A percentile compares a stretch with the other conserved stretches of the same genome.
phyloP scores from a whole-genome alignment of 2,113 vertebrate genomes.

The Eolophus roseicapilla region DNA sequence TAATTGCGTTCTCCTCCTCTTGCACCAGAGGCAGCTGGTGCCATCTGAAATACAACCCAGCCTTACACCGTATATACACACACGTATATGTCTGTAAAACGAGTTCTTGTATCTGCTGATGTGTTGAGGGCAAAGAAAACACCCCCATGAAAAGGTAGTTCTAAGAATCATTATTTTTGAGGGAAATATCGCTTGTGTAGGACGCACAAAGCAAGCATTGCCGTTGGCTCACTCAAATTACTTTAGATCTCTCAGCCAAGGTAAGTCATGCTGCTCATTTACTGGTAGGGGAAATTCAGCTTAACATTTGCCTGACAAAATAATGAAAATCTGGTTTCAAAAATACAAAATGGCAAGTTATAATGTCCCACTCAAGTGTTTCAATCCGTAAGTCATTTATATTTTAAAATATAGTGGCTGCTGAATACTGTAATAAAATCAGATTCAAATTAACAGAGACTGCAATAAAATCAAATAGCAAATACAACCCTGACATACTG shows the following conservation, averaged over 20 bases:
- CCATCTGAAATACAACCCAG: not conserved
- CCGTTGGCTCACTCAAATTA: not conserved
- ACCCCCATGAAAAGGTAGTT: not conserved
- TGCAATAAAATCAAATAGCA: not conserved
- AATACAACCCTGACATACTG: not conserved
- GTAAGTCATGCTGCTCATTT: not conserved
- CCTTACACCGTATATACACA: not conserved
- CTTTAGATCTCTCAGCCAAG: not conserved
- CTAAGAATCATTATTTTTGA: not conserved
- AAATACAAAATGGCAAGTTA: not conserved
- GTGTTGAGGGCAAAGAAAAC: not conserved
- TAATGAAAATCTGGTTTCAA: not conserved
- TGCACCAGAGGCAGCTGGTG: constrained; percentile 55
- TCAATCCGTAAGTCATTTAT: not conserved
- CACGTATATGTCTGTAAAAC: fast-evolving
- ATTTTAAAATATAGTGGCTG: not conserved
- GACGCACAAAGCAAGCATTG: not conserved
- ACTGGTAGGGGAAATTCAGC: not conserved
- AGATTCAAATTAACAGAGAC: not conserved
- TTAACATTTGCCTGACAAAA: not conserved
- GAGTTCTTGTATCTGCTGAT: not conserved
- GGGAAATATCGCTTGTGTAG: not conserved
- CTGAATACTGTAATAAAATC: not conserved
- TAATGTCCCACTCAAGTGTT: not conserved
- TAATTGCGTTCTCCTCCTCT: constrained; percentile 39